Base-by-base conservation (phyloP, 2,797 vertebrate species). In the Gallinago nigripennis region DNA sequence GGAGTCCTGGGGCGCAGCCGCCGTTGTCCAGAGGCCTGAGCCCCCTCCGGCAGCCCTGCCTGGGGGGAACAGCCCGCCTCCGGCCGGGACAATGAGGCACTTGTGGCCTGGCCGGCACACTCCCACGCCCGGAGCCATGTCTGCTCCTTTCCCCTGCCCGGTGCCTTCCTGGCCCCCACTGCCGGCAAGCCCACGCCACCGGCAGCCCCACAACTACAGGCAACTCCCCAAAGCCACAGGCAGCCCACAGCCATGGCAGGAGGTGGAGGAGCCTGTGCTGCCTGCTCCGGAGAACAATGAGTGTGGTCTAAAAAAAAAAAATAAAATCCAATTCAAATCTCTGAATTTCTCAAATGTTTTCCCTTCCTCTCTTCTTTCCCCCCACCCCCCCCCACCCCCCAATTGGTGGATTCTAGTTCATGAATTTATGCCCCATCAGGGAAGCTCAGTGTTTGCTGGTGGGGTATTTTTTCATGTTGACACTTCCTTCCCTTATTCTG, bases 101-200 rank as follows among this genome's bases (percentile, higher is more conserved):
- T 92, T 97, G 94, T 97, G 80, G 69, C 86, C 54, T 16, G 61
- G 31, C 19, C 43, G 27, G 81, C 58, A 41, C 0, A 4, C 89
- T 88, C 92, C 87, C 89, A 96, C 94, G 95, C 97, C 27, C 43
- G 87, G 71, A 65, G 93, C 96, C 68, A 23, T 16, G 35, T 76
- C 88, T 39, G 11, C 90, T 96, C 90, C 96, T 90, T 89, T 37
- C 43, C 84, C 18, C 50, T 86, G 78, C 50, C 91, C 39, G 11
- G 77, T 17, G 51, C 94, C 95, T 96, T 92, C 97, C 73, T 13
- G 43, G 64, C 65, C 78, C 31, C 57, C 4, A 30, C 75, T 5
- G 1, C 20, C 2, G 2, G 45, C 77, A 54, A n/a, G 39, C 53
- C 46, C 39, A 14, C 3, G 2, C 35, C 58, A 12, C 13, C n/a